phyloP scores from a whole-genome alignment of 2,113 vertebrate species.

The Dasyurus viverrinus region DNA sequence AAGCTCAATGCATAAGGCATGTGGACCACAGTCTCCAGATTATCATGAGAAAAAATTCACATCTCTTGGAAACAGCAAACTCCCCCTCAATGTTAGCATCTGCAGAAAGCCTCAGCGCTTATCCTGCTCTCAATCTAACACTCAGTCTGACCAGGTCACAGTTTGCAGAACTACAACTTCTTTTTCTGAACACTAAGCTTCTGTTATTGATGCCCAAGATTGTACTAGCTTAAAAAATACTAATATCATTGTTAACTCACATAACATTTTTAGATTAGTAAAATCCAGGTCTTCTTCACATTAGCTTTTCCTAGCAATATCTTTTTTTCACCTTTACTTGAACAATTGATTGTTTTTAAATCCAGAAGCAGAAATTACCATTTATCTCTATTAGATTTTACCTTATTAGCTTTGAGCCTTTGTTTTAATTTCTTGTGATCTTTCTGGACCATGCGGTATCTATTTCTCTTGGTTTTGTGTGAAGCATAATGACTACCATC shows the following conservation, averaged over 20 bases:
- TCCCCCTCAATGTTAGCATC: background rate
- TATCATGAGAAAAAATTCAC: background rate
- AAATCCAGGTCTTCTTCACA: background rate
- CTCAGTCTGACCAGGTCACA: background rate
- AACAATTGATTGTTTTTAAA: background rate
- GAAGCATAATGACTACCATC: background rate
- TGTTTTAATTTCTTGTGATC: background rate
- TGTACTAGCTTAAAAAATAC: background rate
- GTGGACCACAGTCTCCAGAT: background rate
- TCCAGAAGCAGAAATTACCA: background rate
- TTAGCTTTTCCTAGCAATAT: background rate
- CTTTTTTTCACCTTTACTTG: background rate
- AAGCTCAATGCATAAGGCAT: background rate
- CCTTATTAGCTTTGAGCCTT: background rate
- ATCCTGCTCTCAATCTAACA: background rate
- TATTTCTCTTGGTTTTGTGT: background rate
- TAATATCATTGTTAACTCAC: background rate
- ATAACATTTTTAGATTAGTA: background rate
- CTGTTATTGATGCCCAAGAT: background rate
- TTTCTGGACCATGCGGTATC: background rate
- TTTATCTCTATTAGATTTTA: background rate
- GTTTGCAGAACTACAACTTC: background rate
- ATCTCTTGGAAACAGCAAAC: background rate
- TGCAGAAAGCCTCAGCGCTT: background rate
- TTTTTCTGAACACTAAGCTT: background rate